Base-by-base conservation (phyloP, 2,113 vertebrate species). In the Eira barbara region DNA sequence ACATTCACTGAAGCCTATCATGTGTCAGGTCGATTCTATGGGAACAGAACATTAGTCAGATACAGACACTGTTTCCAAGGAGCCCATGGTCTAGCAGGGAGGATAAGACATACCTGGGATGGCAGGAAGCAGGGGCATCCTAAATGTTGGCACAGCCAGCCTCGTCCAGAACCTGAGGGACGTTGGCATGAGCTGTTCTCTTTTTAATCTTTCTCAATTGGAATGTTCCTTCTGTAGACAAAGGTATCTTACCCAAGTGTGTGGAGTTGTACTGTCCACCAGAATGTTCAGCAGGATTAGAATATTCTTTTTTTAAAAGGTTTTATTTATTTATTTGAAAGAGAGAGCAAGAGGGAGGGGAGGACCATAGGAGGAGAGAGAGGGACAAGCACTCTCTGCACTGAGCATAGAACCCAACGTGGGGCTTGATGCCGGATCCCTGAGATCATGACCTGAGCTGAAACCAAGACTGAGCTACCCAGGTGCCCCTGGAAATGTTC, bases 11-110 rank as follows among this genome's bases (percentile, higher is more conserved):
- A 89, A 29, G 71, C 2, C 63, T 59, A 39, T 91, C 39, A 27
- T 42, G 11, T 76, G 3, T 47, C 73, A 61, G 92, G n/a, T 52
- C 13, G 34, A 23, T 90, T 94, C 34, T 76, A 11, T 36, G 65
- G 88, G 47, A 97, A 92, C 29, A 81, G 67, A 57, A 76, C 73
- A 71, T 73, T 88, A 52, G 89, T 81, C 45, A 86, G 42, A 82
- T 39, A 69, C 8, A 94, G 84, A 74, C 59, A 34, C 9, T 23
- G 23, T 23, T 89, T 84, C 27, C 39, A 81, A 81, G 45, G 25
- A 78, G 10, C 15, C 39, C 65, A 4, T 0, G 10, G 39, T 88
- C 63, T 73, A 49, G 3, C 29, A 76, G 18, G 52, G 17, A 81
- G 65, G 71, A 73, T 11, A 81, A 59, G 42, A 57, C 12, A 25